A percentile compares a stretch with the other conserved stretches of the same genome.
Evolutionary conservation across 2,888 invertebrate genomes (phyloP).

Genomic region (Opisthograptis luteolata): DNA sequence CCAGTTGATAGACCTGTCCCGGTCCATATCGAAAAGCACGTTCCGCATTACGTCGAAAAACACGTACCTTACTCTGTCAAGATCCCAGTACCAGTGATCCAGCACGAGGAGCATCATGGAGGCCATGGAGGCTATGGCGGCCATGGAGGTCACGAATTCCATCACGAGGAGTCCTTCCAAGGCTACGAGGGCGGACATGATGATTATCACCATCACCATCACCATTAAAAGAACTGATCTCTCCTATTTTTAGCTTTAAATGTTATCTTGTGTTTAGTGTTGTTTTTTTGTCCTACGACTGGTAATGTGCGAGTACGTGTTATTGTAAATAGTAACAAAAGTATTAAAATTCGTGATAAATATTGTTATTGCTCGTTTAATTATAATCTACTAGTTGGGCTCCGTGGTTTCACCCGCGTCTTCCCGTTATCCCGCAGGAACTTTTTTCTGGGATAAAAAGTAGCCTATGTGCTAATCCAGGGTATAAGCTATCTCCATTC

Average conservation of each 20-base stretch:
- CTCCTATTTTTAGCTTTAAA: slow-evolving; percentile 75
- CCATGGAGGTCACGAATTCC: slow-evolving; percentile 48
- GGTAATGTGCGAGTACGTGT: slow-evolving; percentile 60
- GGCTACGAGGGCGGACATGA: slow-evolving; percentile 51
- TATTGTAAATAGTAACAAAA: slow-evolving; percentile 75
- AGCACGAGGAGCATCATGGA: slow-evolving; percentile 64
- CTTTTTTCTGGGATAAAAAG: too few relatives aligned
- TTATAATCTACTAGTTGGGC: too few relatives aligned
- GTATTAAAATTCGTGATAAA: slow-evolving; percentile 76
- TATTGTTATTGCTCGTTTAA: slow-evolving; percentile 40
- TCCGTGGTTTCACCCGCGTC: too few relatives aligned
- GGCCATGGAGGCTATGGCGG: slow-evolving; percentile 47
- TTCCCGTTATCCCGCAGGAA: too few relatives aligned
- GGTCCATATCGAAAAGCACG: slow-evolving; percentile 87
- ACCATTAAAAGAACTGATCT: slow-evolving; percentile 81
- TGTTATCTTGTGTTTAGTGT: slow-evolving; percentile 78
- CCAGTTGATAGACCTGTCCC: slow-evolving; percentile 85
- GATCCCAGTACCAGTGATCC: slow-evolving; percentile 87
- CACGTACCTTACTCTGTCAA: slow-evolving; percentile 89
- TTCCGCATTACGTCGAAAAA: slow-evolving; percentile 87
- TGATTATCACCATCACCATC: slow-evolving; percentile 59
- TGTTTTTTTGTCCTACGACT: slow-evolving; percentile 65
- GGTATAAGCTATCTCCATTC: too few relatives aligned
- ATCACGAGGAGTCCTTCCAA: slow-evolving; percentile 48
- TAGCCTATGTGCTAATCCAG: too few relatives aligned